Evolutionary conservation across 2,113 vertebrate genomes (phyloP).

Genomic region (Dicaeum eximium): DNA sequence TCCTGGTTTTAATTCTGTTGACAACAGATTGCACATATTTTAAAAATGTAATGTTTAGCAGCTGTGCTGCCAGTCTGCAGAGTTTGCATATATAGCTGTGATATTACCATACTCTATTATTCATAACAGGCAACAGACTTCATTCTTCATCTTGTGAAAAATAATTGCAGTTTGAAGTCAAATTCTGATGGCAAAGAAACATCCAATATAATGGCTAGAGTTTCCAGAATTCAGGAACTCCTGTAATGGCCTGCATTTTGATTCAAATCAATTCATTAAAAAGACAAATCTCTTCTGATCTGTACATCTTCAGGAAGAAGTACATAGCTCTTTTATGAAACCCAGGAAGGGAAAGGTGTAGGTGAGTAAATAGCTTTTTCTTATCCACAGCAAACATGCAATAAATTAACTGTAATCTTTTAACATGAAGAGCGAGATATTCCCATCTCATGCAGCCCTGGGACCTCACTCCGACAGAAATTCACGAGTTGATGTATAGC

Average conservation of each 20-base stretch:
- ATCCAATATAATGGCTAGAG: not conserved
- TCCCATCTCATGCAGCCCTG: not conserved
- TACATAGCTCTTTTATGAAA: not conserved
- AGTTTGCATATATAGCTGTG: slow-evolving; percentile 52
- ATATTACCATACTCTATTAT: slow-evolving; percentile 66
- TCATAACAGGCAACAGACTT: slow-evolving; percentile 56
- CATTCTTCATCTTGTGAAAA: slow-evolving; percentile 36
- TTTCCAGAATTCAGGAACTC: not conserved
- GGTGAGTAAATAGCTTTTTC: not conserved
- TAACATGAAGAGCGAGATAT: not conserved
- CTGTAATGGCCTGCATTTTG: not conserved
- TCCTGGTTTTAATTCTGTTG: slow-evolving; percentile 50
- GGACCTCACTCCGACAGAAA: not conserved
- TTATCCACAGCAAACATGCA: not conserved
- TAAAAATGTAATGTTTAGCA: slow-evolving; percentile 38
- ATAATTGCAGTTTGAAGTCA: slow-evolving; percentile 28
- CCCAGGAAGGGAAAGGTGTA: not conserved
- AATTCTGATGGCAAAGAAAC: slow-evolving; percentile 22
- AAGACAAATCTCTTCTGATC: not conserved
- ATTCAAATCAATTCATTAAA: slow-evolving; percentile 4
- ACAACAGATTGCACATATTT: slow-evolving; percentile 61
- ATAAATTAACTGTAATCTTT: not conserved
- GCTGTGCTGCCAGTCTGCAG: slow-evolving; percentile 54
- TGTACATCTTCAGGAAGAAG: not conserved
- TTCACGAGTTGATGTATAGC: not conserved